Conservation (phyloP, 2,797 vertebrate species). For the Trichosurus vulpecula region DNA sequence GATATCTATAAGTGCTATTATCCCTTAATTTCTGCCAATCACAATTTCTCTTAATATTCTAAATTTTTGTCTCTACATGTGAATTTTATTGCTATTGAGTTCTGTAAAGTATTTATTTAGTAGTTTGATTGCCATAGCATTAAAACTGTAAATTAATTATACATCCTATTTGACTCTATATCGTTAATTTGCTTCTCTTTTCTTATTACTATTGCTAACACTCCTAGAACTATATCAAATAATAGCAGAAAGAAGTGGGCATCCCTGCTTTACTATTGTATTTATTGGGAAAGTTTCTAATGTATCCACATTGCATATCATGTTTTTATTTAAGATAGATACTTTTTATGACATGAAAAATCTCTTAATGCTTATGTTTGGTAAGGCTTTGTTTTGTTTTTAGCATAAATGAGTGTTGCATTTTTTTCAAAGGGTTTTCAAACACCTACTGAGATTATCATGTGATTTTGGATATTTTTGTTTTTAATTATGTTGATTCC, state of each 20-base stretch:
- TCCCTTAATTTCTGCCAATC: too few species aligned
- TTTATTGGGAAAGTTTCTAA: neutral
- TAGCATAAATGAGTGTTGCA: neutral
- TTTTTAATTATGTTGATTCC: neutral
- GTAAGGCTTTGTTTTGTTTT: neutral
- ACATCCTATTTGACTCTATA: neutral
- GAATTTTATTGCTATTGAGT: neutral
- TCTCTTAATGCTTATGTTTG: neutral
- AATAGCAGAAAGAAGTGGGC: neutral
- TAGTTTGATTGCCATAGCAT: neutral
- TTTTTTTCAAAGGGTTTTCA: neutral
- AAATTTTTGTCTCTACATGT: neutral
- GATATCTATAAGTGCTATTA: neutral
- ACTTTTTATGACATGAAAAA: neutral
- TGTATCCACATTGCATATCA: neutral
- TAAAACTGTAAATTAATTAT: neutral
- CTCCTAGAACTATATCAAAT: neutral
- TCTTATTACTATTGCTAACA: neutral
- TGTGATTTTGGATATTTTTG: neutral
- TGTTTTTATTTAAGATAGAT: neutral
- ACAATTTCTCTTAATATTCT: neutral
- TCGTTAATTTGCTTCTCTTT: neutral
- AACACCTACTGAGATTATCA: neutral
- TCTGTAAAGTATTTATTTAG: neutral
- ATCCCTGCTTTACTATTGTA: neutral